These are phyloP conservation scores for Anastrepha obliqua DNA, from an alignment of 1,140 invertebrate genomes.

Conservation along the genomic window DNA sequence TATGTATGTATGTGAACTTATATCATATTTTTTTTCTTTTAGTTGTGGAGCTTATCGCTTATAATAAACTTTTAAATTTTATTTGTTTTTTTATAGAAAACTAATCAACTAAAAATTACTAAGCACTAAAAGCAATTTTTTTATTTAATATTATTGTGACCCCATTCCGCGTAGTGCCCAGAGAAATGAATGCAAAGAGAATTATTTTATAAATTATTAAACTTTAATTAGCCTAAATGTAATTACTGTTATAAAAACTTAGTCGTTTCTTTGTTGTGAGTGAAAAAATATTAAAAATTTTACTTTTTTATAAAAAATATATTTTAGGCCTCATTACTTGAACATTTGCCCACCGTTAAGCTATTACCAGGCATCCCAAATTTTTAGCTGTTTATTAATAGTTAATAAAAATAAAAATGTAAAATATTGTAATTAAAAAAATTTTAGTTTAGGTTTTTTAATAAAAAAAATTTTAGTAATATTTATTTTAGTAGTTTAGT, in stretches of 20 bases:
- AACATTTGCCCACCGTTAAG: too few species aligned
- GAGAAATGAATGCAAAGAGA: constrained; percentile 62
- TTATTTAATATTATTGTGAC: background rate
- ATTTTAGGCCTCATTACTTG: too few species aligned
- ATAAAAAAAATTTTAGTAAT: too few species aligned
- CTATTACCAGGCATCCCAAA: too few species aligned
- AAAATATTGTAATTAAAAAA: background rate
- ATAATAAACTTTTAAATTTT: constrained; percentile 48
- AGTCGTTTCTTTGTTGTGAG: background rate
- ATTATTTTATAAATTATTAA: constrained; percentile 57
- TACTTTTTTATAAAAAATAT: background rate
- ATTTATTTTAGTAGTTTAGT: too few species aligned
- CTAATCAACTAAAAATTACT: background rate
- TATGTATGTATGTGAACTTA: background rate
- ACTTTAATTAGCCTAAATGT: background rate
- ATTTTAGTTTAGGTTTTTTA: too few species aligned
- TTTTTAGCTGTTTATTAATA: too few species aligned
- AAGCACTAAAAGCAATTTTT: background rate
- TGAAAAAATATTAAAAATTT: background rate
- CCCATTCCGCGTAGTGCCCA: background rate
- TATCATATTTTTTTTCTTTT: background rate
- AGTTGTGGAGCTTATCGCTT: constrained; percentile 28
- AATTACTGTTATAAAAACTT: background rate
- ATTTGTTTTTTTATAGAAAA: constrained; percentile 38
- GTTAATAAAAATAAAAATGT: background rate